Evolutionary conservation across 2,113 vertebrate genomes (phyloP).

Genomic region (Coregonus clupeaformis): DNA sequence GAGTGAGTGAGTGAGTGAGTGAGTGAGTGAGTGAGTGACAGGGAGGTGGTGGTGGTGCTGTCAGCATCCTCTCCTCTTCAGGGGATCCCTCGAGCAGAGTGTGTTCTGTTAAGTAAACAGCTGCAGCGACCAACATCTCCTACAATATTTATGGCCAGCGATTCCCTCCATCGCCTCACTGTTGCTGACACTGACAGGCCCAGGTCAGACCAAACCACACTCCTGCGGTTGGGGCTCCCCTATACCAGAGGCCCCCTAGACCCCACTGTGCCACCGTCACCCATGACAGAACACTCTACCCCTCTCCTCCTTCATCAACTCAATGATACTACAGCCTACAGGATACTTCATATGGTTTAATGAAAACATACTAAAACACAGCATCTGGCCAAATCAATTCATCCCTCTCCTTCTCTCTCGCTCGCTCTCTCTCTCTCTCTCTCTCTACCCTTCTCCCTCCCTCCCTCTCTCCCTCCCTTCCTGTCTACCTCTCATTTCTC

Average conservation of each 20-base stretch:
- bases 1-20: constrained; percentile 67
- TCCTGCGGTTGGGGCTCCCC: background rate
- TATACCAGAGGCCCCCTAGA: constrained; percentile 10
- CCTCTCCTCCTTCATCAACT: too few relatives aligned
- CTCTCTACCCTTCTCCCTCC: too few relatives aligned
- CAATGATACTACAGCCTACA: background rate
- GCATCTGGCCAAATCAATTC: too few relatives aligned
- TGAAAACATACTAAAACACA: constrained; percentile 49
- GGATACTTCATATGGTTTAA: constrained; percentile 20
- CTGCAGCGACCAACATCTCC: constrained; percentile 57
- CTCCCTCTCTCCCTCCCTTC: too few relatives aligned
- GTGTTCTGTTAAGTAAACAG: constrained; percentile 74
- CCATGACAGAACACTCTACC: constrained; percentile 8
- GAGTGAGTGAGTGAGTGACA: constrained; percentile 59
- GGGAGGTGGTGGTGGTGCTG: constrained; percentile 58
- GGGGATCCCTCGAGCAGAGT: constrained; percentile 58
- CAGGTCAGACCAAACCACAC: constrained; percentile 40
- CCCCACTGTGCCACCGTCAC: constrained; percentile 27
- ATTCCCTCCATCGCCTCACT: constrained; percentile 44
- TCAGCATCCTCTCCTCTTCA: constrained; percentile 52
- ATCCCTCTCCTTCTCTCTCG: background rate
- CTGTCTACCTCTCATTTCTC: too few relatives aligned
- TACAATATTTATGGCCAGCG: constrained; percentile 71
- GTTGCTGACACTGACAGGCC: constrained; percentile 41
- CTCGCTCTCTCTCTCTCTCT: constrained; percentile 29